A percentile compares a stretch with the other conserved stretches of the same genome.
phyloP scores from a whole-genome alignment of 2,113 vertebrate genomes.

The Puma concolor region DNA sequence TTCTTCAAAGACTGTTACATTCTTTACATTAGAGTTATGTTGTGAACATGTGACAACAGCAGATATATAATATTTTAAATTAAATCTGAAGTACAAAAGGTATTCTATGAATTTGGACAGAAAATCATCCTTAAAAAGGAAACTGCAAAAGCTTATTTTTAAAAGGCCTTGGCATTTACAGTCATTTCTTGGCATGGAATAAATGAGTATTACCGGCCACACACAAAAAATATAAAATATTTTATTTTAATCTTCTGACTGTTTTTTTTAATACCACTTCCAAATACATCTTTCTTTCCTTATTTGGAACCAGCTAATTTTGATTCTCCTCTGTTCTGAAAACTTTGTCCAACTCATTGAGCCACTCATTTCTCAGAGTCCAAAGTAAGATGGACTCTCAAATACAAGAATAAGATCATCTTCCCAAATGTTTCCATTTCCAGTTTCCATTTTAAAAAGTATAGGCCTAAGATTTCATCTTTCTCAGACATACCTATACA shows the following conservation, averaged over 20 bases:
- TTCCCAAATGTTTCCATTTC: not conserved
- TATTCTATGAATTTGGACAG: conserved; percentile 6
- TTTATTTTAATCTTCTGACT: conserved; percentile 39
- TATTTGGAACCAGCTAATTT: not conserved
- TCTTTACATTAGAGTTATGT: not conserved
- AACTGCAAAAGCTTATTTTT: conserved; percentile 7
- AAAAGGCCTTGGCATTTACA: conserved; percentile 57
- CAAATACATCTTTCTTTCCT: not conserved
- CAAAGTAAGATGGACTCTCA: not conserved
- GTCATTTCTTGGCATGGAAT: conserved; percentile 40
- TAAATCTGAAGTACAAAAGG: not conserved
- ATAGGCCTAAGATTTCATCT: not conserved
- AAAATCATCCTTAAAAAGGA: conserved; percentile 44
- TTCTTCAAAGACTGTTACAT: not conserved
- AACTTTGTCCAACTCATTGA: not conserved
- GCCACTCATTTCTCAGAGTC: not conserved
- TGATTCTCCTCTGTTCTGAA: conserved; percentile 24
- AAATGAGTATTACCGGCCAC: not conserved
- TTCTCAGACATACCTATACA: not conserved
- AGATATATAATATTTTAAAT: conserved; percentile 13
- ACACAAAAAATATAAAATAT: not conserved
- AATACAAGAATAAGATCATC: not conserved
- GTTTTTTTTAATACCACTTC: not conserved
- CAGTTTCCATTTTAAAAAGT: conserved; percentile 23
- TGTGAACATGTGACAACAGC: not conserved